Percentiles rank a stretch among this genome's conserved stretches.
phyloP scores from a whole-genome alignment of 2,113 vertebrate species.

The Pan paniscus region DNA sequence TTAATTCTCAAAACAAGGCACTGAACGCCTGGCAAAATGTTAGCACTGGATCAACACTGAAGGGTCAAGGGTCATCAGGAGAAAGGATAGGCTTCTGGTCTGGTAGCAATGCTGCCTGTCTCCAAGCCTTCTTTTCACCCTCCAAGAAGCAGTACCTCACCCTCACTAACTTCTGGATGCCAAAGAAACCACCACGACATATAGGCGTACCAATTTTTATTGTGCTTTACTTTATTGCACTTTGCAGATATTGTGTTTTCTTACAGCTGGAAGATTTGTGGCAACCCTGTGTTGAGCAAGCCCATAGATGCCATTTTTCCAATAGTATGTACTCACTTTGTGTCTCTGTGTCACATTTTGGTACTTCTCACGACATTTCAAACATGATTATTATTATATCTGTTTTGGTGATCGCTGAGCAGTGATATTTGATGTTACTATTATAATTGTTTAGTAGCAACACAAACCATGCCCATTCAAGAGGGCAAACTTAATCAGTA shows the following conservation, averaged over 20 bases:
- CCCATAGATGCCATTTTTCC: neutral
- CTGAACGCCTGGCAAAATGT: neutral
- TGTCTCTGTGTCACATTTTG: neutral
- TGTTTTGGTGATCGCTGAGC: neutral
- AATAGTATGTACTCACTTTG: neutral
- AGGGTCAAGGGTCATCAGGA: neutral
- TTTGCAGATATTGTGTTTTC: neutral
- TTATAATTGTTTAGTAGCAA: neutral
- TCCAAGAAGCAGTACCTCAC: neutral
- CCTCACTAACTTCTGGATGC: neutral
- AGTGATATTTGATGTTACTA: neutral
- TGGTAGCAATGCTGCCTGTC: neutral
- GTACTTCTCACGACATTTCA: neutral
- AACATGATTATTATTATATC: neutral
- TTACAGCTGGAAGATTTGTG: neutral
- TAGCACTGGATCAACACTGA: neutral
- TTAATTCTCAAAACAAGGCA: neutral
- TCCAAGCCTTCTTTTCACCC: neutral
- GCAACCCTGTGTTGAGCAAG: neutral
- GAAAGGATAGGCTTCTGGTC: neutral
- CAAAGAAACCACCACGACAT: neutral
- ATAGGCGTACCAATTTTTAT: neutral
- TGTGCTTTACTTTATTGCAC: neutral
- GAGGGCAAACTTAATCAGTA: neutral
- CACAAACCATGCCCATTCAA: neutral